Conservation (phyloP, 2,888 invertebrate genomes). For the Meloe dianella region DNA sequence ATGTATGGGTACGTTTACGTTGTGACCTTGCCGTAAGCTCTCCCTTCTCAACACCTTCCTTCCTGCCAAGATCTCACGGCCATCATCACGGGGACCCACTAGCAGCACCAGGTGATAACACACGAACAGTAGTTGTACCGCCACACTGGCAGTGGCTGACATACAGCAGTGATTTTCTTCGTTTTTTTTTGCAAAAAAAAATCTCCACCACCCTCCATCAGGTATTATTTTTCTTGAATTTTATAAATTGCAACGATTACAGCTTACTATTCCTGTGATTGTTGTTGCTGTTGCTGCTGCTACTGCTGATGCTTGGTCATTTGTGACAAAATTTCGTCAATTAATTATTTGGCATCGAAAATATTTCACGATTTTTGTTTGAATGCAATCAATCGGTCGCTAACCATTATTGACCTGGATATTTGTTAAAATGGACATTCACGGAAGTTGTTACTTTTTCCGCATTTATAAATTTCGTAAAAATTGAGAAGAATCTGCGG, state of each 20-base stretch:
- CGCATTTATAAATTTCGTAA: neutral
- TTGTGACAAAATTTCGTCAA: neutral
- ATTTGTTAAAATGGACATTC: neutral
- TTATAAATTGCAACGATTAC: neutral
- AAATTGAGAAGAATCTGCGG: neutral
- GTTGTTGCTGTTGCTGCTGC: neutral
- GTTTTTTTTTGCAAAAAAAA: neutral
- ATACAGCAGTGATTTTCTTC: neutral
- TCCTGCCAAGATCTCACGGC: conserved; percentile 49
- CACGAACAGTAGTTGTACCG: neutral
- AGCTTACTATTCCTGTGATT: neutral
- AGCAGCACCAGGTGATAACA: conserved; percentile 16
- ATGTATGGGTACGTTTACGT: conserved; percentile 2
- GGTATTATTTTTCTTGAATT: neutral
- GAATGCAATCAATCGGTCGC: neutral
- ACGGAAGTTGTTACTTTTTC: neutral
- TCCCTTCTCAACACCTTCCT: conserved; percentile 50
- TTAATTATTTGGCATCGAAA: no score
- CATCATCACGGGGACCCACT: conserved; percentile 36
- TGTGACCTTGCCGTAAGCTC: conserved; percentile 47
- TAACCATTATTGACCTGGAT: neutral
- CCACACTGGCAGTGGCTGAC: neutral
- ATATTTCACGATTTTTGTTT: neutral
- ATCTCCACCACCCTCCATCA: neutral
- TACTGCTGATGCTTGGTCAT: neutral